These are phyloP conservation scores for Diadromus collaris DNA, from an alignment of 2,888 invertebrate species.

Conservation along the genomic window DNA sequence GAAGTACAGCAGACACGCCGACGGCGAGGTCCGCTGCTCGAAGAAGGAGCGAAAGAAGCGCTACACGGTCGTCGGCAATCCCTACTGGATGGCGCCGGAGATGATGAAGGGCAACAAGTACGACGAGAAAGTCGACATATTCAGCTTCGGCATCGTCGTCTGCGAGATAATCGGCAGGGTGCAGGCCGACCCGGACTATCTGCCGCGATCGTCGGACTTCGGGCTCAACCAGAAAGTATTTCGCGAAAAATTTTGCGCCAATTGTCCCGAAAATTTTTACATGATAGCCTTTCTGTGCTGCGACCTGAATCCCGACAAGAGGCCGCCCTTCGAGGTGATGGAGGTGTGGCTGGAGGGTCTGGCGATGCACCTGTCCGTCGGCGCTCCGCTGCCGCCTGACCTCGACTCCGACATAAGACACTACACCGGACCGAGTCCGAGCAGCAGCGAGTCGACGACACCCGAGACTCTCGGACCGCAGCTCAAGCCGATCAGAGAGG, in stretches of 20 bases:
- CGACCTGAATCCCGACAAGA: slow-evolving; percentile 94
- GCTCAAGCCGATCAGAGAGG: slow-evolving; percentile 82
- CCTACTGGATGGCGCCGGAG: slow-evolving; percentile 99
- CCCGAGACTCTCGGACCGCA: slow-evolving; percentile 83
- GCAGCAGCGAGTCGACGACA: slow-evolving; percentile 83
- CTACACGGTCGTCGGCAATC: slow-evolving; percentile 98
- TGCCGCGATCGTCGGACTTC: slow-evolving; percentile 95
- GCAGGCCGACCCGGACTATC: slow-evolving; percentile 96
- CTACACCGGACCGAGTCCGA: slow-evolving; percentile 84
- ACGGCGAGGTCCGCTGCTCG: slow-evolving; percentile 81
- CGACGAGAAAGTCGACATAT: slow-evolving; percentile 98
- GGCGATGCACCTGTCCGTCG: slow-evolving; percentile 86
- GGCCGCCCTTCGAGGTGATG: slow-evolving; percentile 94
- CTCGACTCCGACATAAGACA: slow-evolving; percentile 89
- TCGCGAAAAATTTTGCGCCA: slow-evolving; percentile 91
- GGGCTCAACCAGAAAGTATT: slow-evolving; percentile 94
- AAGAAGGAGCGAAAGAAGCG: slow-evolving; percentile 90
- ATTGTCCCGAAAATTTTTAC: slow-evolving; percentile 94
- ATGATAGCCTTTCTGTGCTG: slow-evolving; percentile 95
- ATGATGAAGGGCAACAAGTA: slow-evolving; percentile 99
- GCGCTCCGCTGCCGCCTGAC: slow-evolving; percentile 84
- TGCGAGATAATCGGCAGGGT: slow-evolving; percentile 98
- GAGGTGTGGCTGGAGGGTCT: slow-evolving; percentile 94
- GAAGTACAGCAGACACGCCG: slow-evolving; percentile 75
- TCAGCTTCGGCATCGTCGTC: slow-evolving; percentile 96